A percentile compares a stretch with the other conserved stretches of the same genome.
These are phyloP conservation scores for Dendronephthya gigantea DNA, from an alignment of 64 coral and sea anemone species.

Conservation along the genomic window DNA sequence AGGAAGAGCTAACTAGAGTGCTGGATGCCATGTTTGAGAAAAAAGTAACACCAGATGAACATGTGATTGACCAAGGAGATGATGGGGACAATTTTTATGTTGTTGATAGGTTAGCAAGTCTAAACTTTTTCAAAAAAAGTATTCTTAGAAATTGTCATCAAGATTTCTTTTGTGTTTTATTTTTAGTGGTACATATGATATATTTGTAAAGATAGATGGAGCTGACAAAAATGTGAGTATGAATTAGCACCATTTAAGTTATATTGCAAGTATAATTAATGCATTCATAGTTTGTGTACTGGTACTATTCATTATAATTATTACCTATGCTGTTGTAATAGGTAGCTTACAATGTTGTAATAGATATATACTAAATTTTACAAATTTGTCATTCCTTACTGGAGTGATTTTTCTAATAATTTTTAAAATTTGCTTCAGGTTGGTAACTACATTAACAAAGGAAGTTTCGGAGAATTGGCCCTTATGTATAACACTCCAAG, in stretches of 20 bases:
- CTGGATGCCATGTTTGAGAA: slow-evolving; percentile 99
- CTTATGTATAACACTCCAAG: slow-evolving; percentile 99
- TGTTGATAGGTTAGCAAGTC: slow-evolving; percentile 52
- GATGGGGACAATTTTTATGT: slow-evolving; percentile 99
- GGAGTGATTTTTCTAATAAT: neutral
- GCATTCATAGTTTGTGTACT: too few species aligned
- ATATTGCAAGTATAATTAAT: too few species aligned
- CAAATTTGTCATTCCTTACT: too few species aligned
- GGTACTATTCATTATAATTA: too few species aligned
- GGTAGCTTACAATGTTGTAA: too few species aligned
- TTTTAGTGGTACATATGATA: slow-evolving; percentile 84
- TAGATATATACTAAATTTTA: too few species aligned
- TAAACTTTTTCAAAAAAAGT: neutral
- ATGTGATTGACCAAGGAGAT: slow-evolving; percentile 99
- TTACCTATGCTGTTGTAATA: too few species aligned
- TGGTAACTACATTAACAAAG: slow-evolving; percentile 72
- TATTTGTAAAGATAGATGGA: slow-evolving; percentile 97
- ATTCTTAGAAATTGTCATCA: neutral
- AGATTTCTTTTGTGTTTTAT: neutral
- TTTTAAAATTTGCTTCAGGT: slow-evolving; percentile 35
- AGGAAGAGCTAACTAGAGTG: slow-evolving; percentile 91
- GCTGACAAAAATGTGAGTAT: slow-evolving; percentile 71
- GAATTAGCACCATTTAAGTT: too few species aligned
- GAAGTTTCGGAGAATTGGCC: slow-evolving; percentile 96
- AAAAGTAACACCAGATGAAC: slow-evolving; percentile 75